Evolutionary conservation across 2,888 invertebrate genomes (phyloP), one percentile per base, ranked within the genome.

Genomic region (Bursaphelenchus okinawaensis): DNA sequence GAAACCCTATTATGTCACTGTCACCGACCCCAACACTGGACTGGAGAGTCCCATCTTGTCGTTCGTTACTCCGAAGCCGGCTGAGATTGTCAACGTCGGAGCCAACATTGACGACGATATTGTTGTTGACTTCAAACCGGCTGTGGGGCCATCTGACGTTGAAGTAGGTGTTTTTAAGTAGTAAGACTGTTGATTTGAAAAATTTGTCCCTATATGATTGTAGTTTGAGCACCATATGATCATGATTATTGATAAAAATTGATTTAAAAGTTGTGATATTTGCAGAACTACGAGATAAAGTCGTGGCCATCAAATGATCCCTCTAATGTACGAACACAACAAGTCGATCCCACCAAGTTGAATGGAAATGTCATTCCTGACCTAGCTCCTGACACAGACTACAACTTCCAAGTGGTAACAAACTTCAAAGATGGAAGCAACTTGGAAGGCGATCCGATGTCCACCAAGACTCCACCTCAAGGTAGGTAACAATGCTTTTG

Each of bases 91-190:
- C 27, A 74, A 75, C 1, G 73, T 81, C 24, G 80, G 81, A 52
- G 73, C 77, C 52, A 81, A 78, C 67, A 78, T 80, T 58, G 80
- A 81, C 63, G 80, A 78, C 55, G 81, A 81, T 51, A 72, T 74
- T 51, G 72, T 80, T 6, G 63, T 80, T 24, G 78, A 78, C 57
- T 80, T 80, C 72, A 78, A 79, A 55, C 75, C 78, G 19, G 78
- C 76, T 4, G 70, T 26, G 70, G 52, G 24, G 23, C 16, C 26
- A 20, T 50, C 27, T 23, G 52, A 70, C 12, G 40, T 40, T n/a
- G 40, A 40, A n/a, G 40, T 40, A 40, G 12, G 40, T 1, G n/a
- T 40, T 3, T 3, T 4, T 16, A 40, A 16, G 6, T 4, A 4
- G 40, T 22, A 66, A 63, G n/a, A 24, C 16, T 57, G 12, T 40